phyloP scores from a whole-genome alignment of 2,113 vertebrate species.

The Raja brachyura region DNA sequence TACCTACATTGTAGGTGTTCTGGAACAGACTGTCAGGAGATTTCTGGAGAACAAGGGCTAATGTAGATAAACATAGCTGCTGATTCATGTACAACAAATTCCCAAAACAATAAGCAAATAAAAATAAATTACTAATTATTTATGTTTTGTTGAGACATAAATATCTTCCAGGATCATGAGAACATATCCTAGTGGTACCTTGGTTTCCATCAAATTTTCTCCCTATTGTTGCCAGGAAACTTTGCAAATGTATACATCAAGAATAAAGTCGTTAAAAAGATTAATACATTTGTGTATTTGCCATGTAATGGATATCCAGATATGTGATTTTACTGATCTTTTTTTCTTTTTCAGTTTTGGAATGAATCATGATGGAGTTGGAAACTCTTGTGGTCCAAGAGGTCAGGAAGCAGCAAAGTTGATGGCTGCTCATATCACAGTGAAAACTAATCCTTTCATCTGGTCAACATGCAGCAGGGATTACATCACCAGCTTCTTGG shows the following conservation, averaged over 20 bases:
- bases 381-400: constrained; percentile 83
- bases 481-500: constrained; percentile 97
- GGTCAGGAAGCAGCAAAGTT: constrained; percentile 93
- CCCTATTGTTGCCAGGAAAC: background rate
- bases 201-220: background rate
- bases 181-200: background rate
- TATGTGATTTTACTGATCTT: background rate
- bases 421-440: constrained; percentile 97
- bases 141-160: background rate
- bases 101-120: background rate
- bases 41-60: background rate
- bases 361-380: constrained; percentile 96
- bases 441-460: constrained; percentile 96
- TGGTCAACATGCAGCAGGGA: constrained; percentile 96
- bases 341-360: constrained; percentile 70
- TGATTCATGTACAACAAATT: background rate
- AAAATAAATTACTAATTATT: background rate
- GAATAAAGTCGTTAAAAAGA: background rate
- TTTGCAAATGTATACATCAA: background rate
- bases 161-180: background rate
- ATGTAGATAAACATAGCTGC: background rate
- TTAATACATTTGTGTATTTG: background rate
- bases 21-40: no score
- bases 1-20: no score
- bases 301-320: background rate